Evolutionary conservation across 92 coral and sea anemone genomes (phyloP).

Genomic region (Parazoanthus atlanticus): DNA sequence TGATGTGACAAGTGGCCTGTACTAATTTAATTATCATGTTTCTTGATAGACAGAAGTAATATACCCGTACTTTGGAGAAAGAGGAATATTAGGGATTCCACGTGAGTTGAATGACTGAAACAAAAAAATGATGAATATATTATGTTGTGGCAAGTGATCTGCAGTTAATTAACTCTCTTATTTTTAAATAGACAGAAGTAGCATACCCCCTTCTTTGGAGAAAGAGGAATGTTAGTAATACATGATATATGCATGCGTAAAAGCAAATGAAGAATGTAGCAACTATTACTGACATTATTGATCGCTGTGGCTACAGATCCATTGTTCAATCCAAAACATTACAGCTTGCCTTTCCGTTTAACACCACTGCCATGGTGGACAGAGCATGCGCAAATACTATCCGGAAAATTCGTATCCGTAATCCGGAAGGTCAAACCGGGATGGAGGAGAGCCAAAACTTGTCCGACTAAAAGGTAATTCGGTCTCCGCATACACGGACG

Average conservation of each 20-base stretch:
- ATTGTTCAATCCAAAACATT: not conserved
- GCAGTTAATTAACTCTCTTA: too few relatives aligned
- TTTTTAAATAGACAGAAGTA: not conserved
- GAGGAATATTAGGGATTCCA: too few relatives aligned
- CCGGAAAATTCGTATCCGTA: not conserved
- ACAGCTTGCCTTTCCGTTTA: not conserved
- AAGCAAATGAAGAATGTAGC: not conserved
- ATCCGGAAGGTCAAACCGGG: not conserved
- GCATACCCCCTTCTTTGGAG: not conserved
- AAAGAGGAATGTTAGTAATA: not conserved
- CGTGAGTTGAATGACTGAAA: too few relatives aligned
- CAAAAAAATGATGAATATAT: too few relatives aligned
- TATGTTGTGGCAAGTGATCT: too few relatives aligned
- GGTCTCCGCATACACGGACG: constrained; percentile 9
- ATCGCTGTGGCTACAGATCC: not conserved
- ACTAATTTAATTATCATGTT: too few relatives aligned
- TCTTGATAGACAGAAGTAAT: too few relatives aligned
- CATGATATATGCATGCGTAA: not conserved
- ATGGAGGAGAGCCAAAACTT: not conserved
- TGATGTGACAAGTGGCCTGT: too few relatives aligned
- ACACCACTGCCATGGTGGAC: not conserved
- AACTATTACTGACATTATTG: too few relatives aligned
- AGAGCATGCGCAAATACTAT: not conserved
- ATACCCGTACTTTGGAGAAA: too few relatives aligned
- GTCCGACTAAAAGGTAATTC: constrained; percentile 14